These are phyloP conservation scores for Scaptodrosophila lebanonensis DNA, from an alignment of 1,140 invertebrate genomes.

Conservation along the genomic window DNA sequence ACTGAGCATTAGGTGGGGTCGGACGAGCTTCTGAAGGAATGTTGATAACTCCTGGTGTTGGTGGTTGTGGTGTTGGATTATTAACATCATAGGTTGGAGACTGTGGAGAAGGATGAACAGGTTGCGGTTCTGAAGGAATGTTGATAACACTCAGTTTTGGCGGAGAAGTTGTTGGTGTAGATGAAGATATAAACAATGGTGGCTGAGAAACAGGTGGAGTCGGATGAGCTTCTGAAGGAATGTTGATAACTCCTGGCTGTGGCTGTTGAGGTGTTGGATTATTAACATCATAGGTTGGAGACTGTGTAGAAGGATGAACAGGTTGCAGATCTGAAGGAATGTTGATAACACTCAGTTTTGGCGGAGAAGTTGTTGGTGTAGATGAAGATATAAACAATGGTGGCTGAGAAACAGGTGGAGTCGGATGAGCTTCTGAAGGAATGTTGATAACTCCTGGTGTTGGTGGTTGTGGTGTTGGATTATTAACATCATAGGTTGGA, in stretches of 20 bases:
- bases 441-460: slow-evolving; percentile 82
- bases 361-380: too few relatives aligned
- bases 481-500: slow-evolving; percentile 46
- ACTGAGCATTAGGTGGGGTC: not conserved
- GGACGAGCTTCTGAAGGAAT: not conserved
- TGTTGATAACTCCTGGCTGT: slow-evolving; percentile 18
- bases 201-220: slow-evolving; percentile 8
- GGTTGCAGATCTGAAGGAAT: slow-evolving; percentile 35
- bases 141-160: slow-evolving; percentile 28
- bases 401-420: slow-evolving; percentile 12
- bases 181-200: slow-evolving; percentile 13
- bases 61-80: not conserved
- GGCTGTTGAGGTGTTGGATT: slow-evolving; percentile 2
- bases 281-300: not conserved
- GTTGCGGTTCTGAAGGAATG: slow-evolving; percentile 16
- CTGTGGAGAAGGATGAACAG: slow-evolving; percentile 1
- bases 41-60: not conserved
- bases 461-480: slow-evolving; percentile 2
- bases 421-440: slow-evolving; percentile 39
- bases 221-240: slow-evolving; percentile 21
- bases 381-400: not conserved
- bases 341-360: slow-evolving; percentile 14
- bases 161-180: slow-evolving; percentile 2
- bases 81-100: slow-evolving; percentile 14
- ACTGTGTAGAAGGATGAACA: not conserved